A percentile compares a stretch with the other conserved stretches of the same genome.
Conservation (phyloP, 2,888 invertebrate genomes). For the Macrophya alboannulata region DNA sequence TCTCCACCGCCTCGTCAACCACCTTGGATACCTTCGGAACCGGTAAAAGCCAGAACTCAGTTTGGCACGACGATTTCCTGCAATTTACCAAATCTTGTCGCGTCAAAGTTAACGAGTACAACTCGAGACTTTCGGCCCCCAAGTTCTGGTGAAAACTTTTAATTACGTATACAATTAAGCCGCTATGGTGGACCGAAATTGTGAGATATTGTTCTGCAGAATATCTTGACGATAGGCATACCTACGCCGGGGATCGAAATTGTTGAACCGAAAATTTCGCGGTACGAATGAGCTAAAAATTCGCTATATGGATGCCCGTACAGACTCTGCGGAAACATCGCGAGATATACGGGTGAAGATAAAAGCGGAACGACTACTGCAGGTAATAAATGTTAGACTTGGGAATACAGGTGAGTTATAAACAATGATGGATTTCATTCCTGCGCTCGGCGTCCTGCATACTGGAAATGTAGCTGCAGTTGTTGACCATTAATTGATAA, state of each 20-base stretch:
- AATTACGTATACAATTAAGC: conserved; percentile 8
- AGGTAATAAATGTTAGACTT: conserved; percentile 36
- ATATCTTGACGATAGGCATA: background rate
- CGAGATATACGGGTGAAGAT: conserved; percentile 8
- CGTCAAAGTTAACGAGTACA: conserved; percentile 29
- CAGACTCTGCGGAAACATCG: background rate
- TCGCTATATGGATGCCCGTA: background rate
- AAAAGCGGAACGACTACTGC: conserved; percentile 17
- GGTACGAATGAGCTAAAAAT: background rate
- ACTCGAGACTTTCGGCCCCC: conserved; percentile 4
- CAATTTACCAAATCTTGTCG: conserved; percentile 32
- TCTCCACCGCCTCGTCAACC: conserved; percentile 3
- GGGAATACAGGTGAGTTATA: conserved; percentile 52
- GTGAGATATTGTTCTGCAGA: background rate
- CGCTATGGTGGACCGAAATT: background rate
- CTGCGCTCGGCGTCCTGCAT: background rate
- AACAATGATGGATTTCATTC: conserved; percentile 47
- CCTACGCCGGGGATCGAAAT: conserved; percentile 10
- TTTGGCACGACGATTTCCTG: conserved; percentile 8
- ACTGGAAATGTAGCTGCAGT: conserved; percentile 7
- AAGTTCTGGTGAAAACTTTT: background rate
- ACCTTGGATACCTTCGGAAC: conserved; percentile 1
- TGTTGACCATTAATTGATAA: conserved; percentile 23
- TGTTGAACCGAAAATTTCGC: background rate
- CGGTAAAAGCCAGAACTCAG: background rate